phyloP scores from a whole-genome alignment of 2,888 invertebrate species.

The Sminthurinus aureus region DNA sequence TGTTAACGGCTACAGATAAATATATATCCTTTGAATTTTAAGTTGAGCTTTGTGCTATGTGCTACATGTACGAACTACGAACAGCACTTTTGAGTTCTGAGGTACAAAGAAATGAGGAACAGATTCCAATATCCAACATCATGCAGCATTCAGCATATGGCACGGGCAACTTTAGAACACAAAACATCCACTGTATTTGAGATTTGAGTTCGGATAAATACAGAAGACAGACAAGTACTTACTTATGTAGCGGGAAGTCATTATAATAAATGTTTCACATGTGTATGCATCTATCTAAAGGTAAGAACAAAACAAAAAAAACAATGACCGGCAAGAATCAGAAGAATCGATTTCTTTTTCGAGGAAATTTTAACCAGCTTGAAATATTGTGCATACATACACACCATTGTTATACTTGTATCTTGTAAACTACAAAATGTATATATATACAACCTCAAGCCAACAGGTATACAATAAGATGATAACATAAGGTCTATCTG shows the following conservation, averaged over 20 bases:
- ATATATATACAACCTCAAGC: no score
- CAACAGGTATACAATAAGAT: neutral
- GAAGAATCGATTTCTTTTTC: neutral
- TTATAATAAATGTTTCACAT: no score
- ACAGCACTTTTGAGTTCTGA: neutral
- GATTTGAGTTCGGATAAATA: neutral
- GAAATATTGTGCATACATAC: neutral
- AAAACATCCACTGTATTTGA: neutral
- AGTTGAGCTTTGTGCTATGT: neutral
- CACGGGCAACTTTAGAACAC: neutral
- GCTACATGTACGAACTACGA: neutral
- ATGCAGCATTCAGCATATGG: neutral
- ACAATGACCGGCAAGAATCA: neutral
- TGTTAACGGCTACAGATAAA: slow-evolving; percentile 11
- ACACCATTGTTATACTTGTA: neutral
- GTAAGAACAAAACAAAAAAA: no score
- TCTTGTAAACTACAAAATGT: neutral
- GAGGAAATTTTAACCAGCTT: neutral
- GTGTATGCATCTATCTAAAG: no score
- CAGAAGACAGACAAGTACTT: neutral
- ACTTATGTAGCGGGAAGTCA: neutral
- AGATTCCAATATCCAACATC: neutral
- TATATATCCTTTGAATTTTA: neutral
- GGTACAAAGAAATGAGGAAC: slow-evolving; percentile 5
- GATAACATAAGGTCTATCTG: neutral